phyloP scores from a whole-genome alignment of 2,888 invertebrate genomes.

The Actias luna region DNA sequence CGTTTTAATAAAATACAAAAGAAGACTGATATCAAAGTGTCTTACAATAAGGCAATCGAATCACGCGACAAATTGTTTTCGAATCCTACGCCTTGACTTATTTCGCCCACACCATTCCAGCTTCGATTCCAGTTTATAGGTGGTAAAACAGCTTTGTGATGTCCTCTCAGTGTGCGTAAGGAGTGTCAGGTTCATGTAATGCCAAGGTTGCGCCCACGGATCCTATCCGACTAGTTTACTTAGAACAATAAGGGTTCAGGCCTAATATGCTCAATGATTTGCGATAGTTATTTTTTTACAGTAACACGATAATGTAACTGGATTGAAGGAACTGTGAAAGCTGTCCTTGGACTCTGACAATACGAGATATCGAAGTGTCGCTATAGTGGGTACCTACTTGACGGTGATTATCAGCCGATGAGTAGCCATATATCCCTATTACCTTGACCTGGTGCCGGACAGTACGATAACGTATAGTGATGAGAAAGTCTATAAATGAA shows the following conservation, averaged over 20 bases:
- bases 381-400: too few species aligned
- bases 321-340: too few species aligned
- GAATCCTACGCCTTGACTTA: neutral
- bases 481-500: too few species aligned
- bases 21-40: neutral
- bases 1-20: neutral
- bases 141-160: slow-evolving; percentile 27
- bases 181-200: slow-evolving; percentile 22
- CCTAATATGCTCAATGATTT: neutral
- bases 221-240: slow-evolving; percentile 36
- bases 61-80: slow-evolving; percentile 1
- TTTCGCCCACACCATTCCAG: slow-evolving; percentile 9
- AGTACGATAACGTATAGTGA: too few species aligned
- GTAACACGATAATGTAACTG: too few species aligned
- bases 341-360: too few species aligned
- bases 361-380: too few species aligned
- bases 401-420: too few species aligned
- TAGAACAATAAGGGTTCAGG: neutral
- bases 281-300: neutral
- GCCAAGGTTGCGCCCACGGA: slow-evolving; percentile 49
- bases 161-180: slow-evolving; percentile 22
- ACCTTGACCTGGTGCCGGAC: too few species aligned
- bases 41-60: neutral
- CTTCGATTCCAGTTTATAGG: slow-evolving; percentile 45
- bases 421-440: too few species aligned